Evolutionary conservation across 2,113 vertebrate species (phyloP).

Genomic region (Malurus alboscapulatus): DNA sequence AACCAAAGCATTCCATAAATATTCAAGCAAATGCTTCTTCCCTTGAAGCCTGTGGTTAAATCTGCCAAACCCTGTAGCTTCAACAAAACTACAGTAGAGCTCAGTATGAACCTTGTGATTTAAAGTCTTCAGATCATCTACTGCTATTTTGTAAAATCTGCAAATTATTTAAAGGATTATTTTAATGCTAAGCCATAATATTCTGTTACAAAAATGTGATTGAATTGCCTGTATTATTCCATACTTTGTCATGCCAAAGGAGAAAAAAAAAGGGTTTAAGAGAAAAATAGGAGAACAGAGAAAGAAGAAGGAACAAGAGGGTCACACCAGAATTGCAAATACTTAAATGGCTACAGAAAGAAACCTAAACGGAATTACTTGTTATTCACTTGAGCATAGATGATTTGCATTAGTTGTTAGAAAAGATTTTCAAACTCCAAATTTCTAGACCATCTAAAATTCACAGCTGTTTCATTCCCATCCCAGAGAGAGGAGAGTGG

Average conservation of each 20-base stretch:
- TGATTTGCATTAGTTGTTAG: neutral
- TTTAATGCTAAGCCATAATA: neutral
- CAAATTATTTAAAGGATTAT: neutral
- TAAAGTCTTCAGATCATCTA: neutral
- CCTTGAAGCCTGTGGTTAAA: neutral
- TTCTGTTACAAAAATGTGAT: neutral
- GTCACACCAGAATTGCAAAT: neutral
- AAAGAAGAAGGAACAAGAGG: neutral
- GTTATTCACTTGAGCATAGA: neutral
- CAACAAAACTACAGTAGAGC: neutral
- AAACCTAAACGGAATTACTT: neutral
- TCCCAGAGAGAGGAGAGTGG: neutral
- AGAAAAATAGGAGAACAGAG: neutral
- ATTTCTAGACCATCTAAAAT: neutral
- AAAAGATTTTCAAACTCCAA: neutral
- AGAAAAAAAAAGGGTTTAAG: neutral
- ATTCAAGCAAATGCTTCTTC: neutral
- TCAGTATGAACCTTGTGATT: neutral
- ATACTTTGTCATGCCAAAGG: neutral
- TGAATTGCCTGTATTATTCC: neutral
- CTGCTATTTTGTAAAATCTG: neutral
- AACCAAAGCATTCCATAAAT: neutral
- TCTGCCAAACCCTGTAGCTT: neutral
- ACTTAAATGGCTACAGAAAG: neutral
- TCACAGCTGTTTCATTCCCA: neutral